Conservation (phyloP, 2,888 invertebrate species). For the Ecliptopera silaceata region DNA sequence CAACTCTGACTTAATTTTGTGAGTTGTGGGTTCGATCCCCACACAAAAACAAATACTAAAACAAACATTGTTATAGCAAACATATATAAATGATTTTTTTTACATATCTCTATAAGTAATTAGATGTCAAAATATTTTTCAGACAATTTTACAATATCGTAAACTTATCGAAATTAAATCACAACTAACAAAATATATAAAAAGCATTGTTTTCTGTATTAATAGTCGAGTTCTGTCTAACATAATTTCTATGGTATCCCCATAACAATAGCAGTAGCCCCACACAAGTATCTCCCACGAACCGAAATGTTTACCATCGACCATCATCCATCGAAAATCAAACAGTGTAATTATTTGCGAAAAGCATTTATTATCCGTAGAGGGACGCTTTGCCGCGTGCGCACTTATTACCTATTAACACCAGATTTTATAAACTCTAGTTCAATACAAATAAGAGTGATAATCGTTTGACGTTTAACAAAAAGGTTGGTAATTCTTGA, state of each 20-base stretch:
- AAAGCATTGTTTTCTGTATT: background rate
- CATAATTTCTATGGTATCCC: slow-evolving; percentile 18
- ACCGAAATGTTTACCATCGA: slow-evolving; percentile 66
- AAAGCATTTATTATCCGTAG: slow-evolving; percentile 79
- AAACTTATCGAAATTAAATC: no score
- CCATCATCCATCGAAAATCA: slow-evolving; percentile 81
- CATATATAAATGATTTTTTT: no score
- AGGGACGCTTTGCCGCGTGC: slow-evolving; percentile 72
- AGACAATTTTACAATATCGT: no score
- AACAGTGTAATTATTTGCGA: slow-evolving; percentile 80
- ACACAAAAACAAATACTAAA: no score
- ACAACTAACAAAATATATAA: no score
- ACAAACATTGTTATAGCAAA: no score
- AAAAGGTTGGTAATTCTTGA: slow-evolving; percentile 40
- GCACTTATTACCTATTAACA: slow-evolving; percentile 30
- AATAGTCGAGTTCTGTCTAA: background rate
- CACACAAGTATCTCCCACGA: slow-evolving; percentile 62
- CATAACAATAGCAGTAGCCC: slow-evolving; percentile 7
- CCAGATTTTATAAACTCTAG: slow-evolving; percentile 22
- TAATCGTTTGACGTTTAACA: slow-evolving; percentile 17
- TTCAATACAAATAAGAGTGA: slow-evolving; percentile 5
- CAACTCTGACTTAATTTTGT: no score
- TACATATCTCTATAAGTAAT: no score
- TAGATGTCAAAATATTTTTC: no score
- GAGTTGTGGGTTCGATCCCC: no score